phyloP scores from a whole-genome alignment of 2,113 vertebrate species.

The Lycaon pictus region DNA sequence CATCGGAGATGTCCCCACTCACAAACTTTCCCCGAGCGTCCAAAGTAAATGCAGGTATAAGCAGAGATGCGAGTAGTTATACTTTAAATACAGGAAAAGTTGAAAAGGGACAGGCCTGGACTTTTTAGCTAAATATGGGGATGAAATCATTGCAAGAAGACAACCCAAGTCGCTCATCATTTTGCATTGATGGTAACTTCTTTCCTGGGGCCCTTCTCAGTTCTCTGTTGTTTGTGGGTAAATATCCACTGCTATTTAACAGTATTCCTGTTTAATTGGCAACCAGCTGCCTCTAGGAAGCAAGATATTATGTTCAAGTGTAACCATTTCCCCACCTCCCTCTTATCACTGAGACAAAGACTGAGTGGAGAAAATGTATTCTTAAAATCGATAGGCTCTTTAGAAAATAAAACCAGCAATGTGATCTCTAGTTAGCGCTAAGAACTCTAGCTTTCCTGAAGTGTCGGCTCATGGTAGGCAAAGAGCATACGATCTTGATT shows the following conservation, averaged over 20 bases:
- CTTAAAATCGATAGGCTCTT: conserved; percentile 63
- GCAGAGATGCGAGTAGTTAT: not conserved
- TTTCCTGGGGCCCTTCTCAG: conserved; percentile 46
- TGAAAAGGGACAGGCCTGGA: not conserved
- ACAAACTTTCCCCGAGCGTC: not conserved
- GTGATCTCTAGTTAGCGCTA: not conserved
- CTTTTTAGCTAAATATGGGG: not conserved
- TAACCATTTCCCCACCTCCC: conserved; percentile 59
- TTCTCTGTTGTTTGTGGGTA: conserved; percentile 69
- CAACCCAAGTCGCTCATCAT: not conserved
- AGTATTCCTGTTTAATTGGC: conserved; percentile 70
- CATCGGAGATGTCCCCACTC: not conserved
- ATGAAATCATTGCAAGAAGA: conserved; percentile 23
- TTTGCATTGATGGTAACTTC: conserved; percentile 58
- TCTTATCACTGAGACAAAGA: conserved; percentile 65
- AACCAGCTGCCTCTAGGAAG: conserved; percentile 73
- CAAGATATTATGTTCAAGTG: conserved; percentile 68
- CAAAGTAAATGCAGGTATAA: not conserved
- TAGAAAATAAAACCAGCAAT: conserved; percentile 35
- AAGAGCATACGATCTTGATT: not conserved
- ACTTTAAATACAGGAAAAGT: not conserved
- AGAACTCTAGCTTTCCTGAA: conserved; percentile 43
- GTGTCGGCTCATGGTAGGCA: not conserved
- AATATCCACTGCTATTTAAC: conserved; percentile 74
- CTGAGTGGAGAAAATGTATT: conserved; percentile 48